These are phyloP conservation scores for Phalacrocorax aristotelis DNA, from an alignment of 2,113 vertebrate genomes.

Conservation along the genomic window DNA sequence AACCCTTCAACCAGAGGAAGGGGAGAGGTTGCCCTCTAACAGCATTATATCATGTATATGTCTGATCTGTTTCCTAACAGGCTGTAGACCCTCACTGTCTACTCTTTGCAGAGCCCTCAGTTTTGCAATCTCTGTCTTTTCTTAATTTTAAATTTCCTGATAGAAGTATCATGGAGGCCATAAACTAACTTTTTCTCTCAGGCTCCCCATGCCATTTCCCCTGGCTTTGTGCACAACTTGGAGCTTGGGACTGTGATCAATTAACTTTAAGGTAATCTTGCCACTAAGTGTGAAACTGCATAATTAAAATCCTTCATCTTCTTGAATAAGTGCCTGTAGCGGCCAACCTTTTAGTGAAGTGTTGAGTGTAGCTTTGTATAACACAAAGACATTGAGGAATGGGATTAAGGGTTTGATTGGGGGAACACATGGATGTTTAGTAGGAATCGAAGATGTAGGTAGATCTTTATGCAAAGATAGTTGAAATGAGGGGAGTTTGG, in stretches of 20 bases:
- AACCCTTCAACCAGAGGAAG: not conserved
- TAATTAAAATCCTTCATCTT: not conserved
- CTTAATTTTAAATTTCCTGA: not conserved
- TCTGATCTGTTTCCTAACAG: not conserved
- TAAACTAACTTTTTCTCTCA: not conserved
- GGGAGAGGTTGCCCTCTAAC: not conserved
- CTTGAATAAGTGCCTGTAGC: not conserved
- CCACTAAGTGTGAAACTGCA: not conserved
- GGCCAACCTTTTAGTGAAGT: not conserved
- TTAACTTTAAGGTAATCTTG: not conserved
- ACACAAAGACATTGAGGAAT: not conserved
- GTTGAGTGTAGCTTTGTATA: not conserved
- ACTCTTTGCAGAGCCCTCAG: not conserved
- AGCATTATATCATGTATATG: not conserved
- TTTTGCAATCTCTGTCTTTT: not conserved
- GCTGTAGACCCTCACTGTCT: not conserved
- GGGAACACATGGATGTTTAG: not conserved
- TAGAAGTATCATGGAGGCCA: not conserved
- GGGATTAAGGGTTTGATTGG: not conserved
- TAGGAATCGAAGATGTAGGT: not conserved
- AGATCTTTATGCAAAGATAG: not conserved
- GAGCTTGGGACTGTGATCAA: not conserved
- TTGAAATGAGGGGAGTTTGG: not conserved
- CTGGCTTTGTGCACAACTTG: not conserved
- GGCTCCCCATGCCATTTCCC: fast-evolving